Base-by-base conservation (phyloP, 2,797 vertebrate genomes). In the Crossoptilon crossoptilon region DNA sequence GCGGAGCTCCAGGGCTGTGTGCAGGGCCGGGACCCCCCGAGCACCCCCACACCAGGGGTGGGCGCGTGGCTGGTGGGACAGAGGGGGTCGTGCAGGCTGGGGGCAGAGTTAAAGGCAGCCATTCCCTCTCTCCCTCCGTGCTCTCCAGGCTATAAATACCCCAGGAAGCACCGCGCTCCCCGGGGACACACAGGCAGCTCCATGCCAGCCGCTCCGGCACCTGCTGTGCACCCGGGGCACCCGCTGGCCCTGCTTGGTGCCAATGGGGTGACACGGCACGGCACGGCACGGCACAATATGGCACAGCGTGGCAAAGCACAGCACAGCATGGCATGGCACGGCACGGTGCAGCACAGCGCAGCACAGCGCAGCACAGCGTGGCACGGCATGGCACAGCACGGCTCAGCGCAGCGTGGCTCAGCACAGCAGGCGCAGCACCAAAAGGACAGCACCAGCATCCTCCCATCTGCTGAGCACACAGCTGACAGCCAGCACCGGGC, bases 131-230 rank as follows among this genome's bases (percentile, higher is more conserved):
- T 6, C 60, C 15, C 51, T 9, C 48, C 23, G 7, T 10, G 23
- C 59, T 37, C 58, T n/a, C 22, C 35, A 4, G 14, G 78, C 86
- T 69, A 82, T 82, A 88, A 82, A 75, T 75, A 88, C 69, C 86
- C 86, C 46, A 6, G 71, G 86, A 75, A 88, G 22, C 56, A 11
- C 48, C 24, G 29, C 29, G 2, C 48, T 74, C 77, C 70, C 70
- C 5, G 1, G 86, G 63, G 86, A 74, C 1, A 2, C 0, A 3
- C 46, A 4, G 59, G 84, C 75, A 51, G 75, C 27, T 0, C 24
- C 19, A 39, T 26, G 33, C 46, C 69, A 23, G 37, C 60, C 18
- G 5, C 21, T 37, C 18, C n/a, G 21, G n/a, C 56, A 59, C 56
- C 56, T 33, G 56, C 56, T 33, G n/a, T 22, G 33, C n/a, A 5